phyloP scores from a whole-genome alignment of 1,140 invertebrate species.

The Drosophila orosa region DNA sequence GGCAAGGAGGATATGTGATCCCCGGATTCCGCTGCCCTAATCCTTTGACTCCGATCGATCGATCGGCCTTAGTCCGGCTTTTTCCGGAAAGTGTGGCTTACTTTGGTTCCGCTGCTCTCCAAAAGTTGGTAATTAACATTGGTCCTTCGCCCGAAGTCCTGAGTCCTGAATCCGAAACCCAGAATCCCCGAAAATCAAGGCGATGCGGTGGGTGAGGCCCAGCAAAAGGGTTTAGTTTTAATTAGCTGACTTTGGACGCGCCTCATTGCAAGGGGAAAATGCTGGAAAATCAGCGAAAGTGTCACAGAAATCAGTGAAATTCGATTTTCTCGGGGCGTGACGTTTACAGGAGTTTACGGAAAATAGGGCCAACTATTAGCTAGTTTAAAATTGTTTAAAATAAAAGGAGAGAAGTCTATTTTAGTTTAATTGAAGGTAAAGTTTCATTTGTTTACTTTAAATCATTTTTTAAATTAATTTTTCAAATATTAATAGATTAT shows the following conservation, averaged over 20 bases:
- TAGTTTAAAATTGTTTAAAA: neutral
- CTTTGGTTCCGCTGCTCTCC: conserved; percentile 72
- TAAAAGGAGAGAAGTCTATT: too few relatives aligned
- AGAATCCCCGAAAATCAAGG: conserved; percentile 4
- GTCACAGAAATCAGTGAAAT: conserved; percentile 17
- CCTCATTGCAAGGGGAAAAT: conserved; percentile 5
- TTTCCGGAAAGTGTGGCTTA: conserved; percentile 82
- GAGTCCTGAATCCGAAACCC: neutral
- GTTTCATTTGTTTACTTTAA: too few relatives aligned
- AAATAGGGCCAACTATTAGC: neutral
- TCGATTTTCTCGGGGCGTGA: conserved; percentile 10
- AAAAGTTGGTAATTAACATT: conserved; percentile 76
- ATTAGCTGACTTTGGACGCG: conserved; percentile 66
- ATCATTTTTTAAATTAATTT: too few relatives aligned
- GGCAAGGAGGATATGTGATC: conserved; percentile 35
- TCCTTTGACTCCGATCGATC: conserved; percentile 70
- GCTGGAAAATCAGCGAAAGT: conserved; percentile 17
- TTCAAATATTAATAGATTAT: too few relatives aligned
- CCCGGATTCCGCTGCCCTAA: conserved; percentile 46
- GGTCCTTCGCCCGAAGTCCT: conserved; percentile 3
- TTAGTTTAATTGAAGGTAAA: too few relatives aligned
- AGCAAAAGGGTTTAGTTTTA: conserved; percentile 55
- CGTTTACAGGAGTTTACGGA: conserved; percentile 15
- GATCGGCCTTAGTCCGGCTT: conserved; percentile 43
- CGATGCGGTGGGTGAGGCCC: conserved; percentile 13